These are phyloP conservation scores for Dolichopus griseipennis DNA, from an alignment of 2,888 invertebrate species.

Conservation along the genomic window DNA sequence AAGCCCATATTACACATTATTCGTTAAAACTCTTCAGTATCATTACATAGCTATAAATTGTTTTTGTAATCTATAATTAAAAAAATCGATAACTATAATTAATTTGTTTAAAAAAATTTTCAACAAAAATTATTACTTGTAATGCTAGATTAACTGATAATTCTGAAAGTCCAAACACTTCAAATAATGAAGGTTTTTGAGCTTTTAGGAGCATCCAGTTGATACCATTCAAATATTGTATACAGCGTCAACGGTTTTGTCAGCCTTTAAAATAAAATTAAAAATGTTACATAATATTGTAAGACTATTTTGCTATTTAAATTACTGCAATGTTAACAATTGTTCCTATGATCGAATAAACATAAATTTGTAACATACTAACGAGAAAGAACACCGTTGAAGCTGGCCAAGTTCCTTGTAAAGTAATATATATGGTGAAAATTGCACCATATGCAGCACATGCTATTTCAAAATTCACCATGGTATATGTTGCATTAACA, in stretches of 20 bases:
- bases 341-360: too few species aligned
- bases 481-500: too few species aligned
- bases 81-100: background rate
- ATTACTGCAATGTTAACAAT: too few species aligned
- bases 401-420: too few species aligned
- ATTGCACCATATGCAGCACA: too few species aligned
- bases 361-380: too few species aligned
- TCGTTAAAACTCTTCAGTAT: background rate
- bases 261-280: background rate
- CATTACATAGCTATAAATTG: slow-evolving; percentile 9
- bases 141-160: slow-evolving; percentile 7
- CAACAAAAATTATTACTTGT: background rate
- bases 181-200: slow-evolving; percentile 1
- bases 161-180: background rate
- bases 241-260: background rate
- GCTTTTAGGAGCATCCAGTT: background rate
- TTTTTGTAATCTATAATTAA: slow-evolving; percentile 1
- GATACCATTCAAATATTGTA: slow-evolving; percentile 8
- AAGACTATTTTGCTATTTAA: too few species aligned
- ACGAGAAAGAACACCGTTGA: too few species aligned
- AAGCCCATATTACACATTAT: too few species aligned
- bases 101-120: background rate
- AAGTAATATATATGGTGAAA: too few species aligned
- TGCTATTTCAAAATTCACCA: too few species aligned
- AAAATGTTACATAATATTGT: too few species aligned